Base-by-base conservation (phyloP, 2,113 vertebrate species). In the Petaurus breviceps region DNA sequence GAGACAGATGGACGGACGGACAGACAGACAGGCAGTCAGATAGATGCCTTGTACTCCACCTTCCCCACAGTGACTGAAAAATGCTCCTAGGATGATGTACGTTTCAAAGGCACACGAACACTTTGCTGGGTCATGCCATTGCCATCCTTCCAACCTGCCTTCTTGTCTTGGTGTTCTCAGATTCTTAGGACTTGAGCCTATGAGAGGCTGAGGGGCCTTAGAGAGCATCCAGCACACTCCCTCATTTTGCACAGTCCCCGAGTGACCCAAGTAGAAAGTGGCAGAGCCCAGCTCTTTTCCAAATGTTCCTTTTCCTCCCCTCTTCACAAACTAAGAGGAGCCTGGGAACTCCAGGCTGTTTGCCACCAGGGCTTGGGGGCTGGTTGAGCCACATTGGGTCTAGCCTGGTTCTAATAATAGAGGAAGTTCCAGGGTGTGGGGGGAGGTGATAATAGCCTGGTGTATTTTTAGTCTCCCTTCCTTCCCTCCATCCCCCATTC, bases 381-480 rank as follows among this genome's bases (percentile, higher is more conserved):
- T 2, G 92, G 3, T 23, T 2, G 24, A 68, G 57, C 11, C 90
- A 28, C 54, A 49, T 5, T 23, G 10, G 25, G 3, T 94, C 95
- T 53, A 22, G 11, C 1, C 54, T 51, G 31, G 93, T 92, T 26
- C 52, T n/a, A 77, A 50, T 68, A 37, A 68, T 31, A 68, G 10
- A 68, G 12, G 61, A 68, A 9, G 14, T 16, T 68, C 31, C 12
- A 93, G 94, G 93, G 89, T 94, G 55, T 22, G 68, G 49, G 89
- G 31, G 91, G 46, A 96, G 92, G 31, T 26, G 46, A 94, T 49
- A 96, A 96, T n/a, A 92, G 61, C 47, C 52, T 93, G 37, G 14
- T 77, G 37, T 84, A 96, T 94, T 94, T 91, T 77, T 95, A 89
- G n/a, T 8, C 25, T 43, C n/a, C n/a, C 19, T 84, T 84, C n/a